Percentiles rank a stretch among this genome's conserved stretches.
These are phyloP conservation scores for Gymnopithys bicolor DNA, from an alignment of 2,797 vertebrate species.

Conservation along the genomic window DNA sequence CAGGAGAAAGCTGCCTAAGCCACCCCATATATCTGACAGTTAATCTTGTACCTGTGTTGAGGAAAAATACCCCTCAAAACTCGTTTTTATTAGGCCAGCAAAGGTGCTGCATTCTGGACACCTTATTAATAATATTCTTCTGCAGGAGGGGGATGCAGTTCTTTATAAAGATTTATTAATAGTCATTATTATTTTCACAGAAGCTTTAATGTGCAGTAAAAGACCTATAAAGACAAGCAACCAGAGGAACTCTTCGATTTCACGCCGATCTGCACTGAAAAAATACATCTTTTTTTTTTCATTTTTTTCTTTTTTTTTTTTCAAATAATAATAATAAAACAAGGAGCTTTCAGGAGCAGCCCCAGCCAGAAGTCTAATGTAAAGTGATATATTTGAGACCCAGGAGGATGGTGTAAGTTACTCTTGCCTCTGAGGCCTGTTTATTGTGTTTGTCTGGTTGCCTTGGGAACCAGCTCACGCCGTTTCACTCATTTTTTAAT, in stretches of 20 bases:
- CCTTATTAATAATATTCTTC: slow-evolving; percentile 50
- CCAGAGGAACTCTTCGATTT: slow-evolving; percentile 56
- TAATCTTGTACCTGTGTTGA: not conserved
- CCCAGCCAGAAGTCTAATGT: slow-evolving; percentile 74
- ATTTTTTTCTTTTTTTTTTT: not conserved
- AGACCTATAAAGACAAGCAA: slow-evolving; percentile 50
- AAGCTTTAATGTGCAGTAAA: slow-evolving; percentile 49
- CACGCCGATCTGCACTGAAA: slow-evolving; percentile 18
- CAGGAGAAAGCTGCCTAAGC: not conserved
- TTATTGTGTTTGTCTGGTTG: slow-evolving; percentile 88
- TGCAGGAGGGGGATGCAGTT: not conserved
- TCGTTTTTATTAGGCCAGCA: not conserved
- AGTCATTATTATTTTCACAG: slow-evolving; percentile 38
- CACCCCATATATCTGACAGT: not conserved
- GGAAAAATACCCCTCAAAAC: not conserved
- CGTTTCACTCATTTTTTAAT: slow-evolving; percentile 84
- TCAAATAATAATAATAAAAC: slow-evolving; percentile 75
- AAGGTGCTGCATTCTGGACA: not conserved
- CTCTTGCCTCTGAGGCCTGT: slow-evolving; percentile 81
- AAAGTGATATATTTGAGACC: slow-evolving; percentile 84
- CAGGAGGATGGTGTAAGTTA: slow-evolving; percentile 80
- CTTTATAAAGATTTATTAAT: slow-evolving; percentile 48
- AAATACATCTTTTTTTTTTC: not conserved
- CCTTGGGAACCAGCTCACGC: slow-evolving; percentile 82
- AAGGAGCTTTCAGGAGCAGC: slow-evolving; percentile 79